Base-by-base conservation (phyloP, 2,797 vertebrate species). In the Ptychobarbus kaznakovi region DNA sequence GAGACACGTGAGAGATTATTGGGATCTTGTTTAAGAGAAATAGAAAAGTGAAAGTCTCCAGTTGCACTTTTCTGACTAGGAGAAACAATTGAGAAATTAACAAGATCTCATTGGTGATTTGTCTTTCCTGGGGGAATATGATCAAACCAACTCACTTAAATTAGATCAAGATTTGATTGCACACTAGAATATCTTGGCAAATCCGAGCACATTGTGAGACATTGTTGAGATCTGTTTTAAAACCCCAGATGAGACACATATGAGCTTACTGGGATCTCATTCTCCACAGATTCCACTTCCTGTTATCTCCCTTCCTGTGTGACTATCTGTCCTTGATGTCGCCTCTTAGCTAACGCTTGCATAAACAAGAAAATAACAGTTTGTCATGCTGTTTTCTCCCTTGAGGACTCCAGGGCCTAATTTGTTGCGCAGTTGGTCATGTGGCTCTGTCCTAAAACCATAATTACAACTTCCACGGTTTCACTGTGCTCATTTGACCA, bases 391-490 rank as follows among this genome's bases (percentile, higher is more conserved):
- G 68, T 90, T 86, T 88, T 88, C 70, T 63, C 81, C 68, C 77
- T 66, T 83, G 72, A 80, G 88, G 80, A 87, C 78, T 68, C 85
- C 53, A 82, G 82, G 74, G 84, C 51, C 32, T 75, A 84, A 86
- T 86, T 90, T 61, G 32, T 85, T 53, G 40, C 28, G 63, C 77
- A 80, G 79, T 88, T 82, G 87, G 82, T 90, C 76, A 44, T 76
- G 82, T 84, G 79, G 86, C 91, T 85, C 81, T 87, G 84, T 70
- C 32, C 86, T 10, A 51, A 75, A 42, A 32, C 88, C 88, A 90
- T 92, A 92, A 93, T 92, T 91, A 91, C 86, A 88, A 83, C 89
- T 84, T 80, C 58, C 35, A 86, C 69, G 87, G 87, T 69, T 90
- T 88, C 84, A 83, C 83, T 89, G 73, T 72, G 74, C 84, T 79